Evolutionary conservation across 2,113 vertebrate genomes (phyloP), one percentile per base, ranked within the genome.

Genomic region (Gnathochromis pfefferi): DNA sequence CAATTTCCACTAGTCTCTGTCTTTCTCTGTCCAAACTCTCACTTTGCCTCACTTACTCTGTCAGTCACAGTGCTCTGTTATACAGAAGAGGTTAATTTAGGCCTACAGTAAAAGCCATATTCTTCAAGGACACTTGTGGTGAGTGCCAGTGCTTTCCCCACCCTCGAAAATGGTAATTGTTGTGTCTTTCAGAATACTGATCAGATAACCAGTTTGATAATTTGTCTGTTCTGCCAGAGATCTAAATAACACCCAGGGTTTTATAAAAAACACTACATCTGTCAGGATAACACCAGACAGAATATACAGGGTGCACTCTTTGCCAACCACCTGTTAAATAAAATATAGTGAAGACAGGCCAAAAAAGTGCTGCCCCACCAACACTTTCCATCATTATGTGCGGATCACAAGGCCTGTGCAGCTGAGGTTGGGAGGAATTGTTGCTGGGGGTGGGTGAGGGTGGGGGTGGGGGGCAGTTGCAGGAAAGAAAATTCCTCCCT

Each of bases 331-430:
- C 6, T 49, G 35, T 80, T 51, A 60, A 58, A 54, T 40, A 57
- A 86, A 83, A 78, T 70, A 54, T 17, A 57, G 51, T 33, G n/a
- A 4, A 58, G 70, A 60, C 75, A 16, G 54, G 12, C 40, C 75
- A 57, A 68, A 45, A 17, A 7, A 63, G 53, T 40, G 53, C 68
- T 88, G 58, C 88, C 78, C 83, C 23, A n/a, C 88, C 26, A 65
- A 83, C 91, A 91, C 82, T 89, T 91, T 53, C 63, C 82, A 55
- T 91, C 75, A 89, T 90, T 90, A 89, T 86, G 79, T 89, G 88
- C 82, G 42, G 87, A 89, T 84, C 88, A 87, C 45, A 35, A 68
- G 75, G 84, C 31, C 54, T 55, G 75, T 81, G 82, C 78, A 70
- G 53, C 31, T 51, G 68, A 75, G 85, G 81, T 57, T 21, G 73